phyloP scores from a whole-genome alignment of 2,888 invertebrate genomes.

The Volucella bombylans region DNA sequence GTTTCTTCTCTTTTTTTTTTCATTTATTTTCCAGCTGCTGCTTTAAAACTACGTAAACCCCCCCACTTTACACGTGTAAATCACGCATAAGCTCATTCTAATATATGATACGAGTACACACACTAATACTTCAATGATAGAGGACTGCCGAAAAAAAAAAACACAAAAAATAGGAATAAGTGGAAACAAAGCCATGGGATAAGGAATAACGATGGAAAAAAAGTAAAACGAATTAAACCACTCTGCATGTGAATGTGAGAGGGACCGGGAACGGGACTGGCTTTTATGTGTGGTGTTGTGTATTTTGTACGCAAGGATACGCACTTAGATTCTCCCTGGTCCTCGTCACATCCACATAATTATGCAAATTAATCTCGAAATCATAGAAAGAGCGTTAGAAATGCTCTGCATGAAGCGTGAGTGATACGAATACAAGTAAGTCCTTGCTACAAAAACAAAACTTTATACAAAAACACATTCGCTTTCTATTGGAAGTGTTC shows the following conservation, averaged over 20 bases:
- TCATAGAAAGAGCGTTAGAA: slow-evolving; percentile 47
- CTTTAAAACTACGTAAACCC: slow-evolving; percentile 19
- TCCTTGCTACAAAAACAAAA: slow-evolving; percentile 24
- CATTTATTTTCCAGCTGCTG: slow-evolving; percentile 66
- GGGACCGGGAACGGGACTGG: not conserved
- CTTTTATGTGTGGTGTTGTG: slow-evolving; percentile 30
- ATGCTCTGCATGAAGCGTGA: slow-evolving; percentile 41
- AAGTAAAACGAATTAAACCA: slow-evolving; percentile 67
- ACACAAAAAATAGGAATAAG: slow-evolving; percentile 13
- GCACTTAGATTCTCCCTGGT: slow-evolving; percentile 64
- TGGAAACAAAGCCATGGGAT: slow-evolving; percentile 64
- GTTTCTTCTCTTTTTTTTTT: slow-evolving; percentile 51
- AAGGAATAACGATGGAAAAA: slow-evolving; percentile 61
- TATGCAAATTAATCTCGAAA: slow-evolving; percentile 71
- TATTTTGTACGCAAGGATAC: slow-evolving; percentile 59
- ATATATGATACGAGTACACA: slow-evolving; percentile 69
- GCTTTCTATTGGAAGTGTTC: slow-evolving; percentile 8
- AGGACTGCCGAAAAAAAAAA: slow-evolving; percentile 22
- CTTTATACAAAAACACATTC: not conserved
- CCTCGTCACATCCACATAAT: slow-evolving; percentile 66
- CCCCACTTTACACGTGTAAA: slow-evolving; percentile 72
- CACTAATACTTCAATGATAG: slow-evolving; percentile 56
- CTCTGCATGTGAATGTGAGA: slow-evolving; percentile 58
- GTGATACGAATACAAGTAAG: slow-evolving; percentile 18
- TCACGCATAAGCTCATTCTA: slow-evolving; percentile 72